Percentiles rank a stretch among this genome's conserved stretches.
These are phyloP conservation scores for Talpa occidentalis DNA, from an alignment of 2,113 vertebrate species.

Conservation along the genomic window DNA sequence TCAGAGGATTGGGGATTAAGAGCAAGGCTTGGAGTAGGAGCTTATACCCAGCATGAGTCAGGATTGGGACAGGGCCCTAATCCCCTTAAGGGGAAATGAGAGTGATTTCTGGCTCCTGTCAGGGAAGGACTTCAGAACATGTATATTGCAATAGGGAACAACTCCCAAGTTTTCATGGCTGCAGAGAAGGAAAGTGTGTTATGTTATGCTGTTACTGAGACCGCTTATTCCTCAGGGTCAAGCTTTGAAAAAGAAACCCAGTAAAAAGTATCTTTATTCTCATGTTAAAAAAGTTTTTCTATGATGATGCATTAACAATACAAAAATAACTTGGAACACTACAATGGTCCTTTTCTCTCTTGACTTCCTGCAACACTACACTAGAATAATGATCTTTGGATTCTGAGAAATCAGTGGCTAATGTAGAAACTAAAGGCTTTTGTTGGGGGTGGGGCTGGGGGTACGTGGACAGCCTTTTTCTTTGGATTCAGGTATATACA, in stretches of 20 bases:
- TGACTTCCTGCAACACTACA: constrained; percentile 75
- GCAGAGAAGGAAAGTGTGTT: background rate
- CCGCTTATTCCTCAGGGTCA: constrained; percentile 48
- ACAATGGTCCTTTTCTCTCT: constrained; percentile 76
- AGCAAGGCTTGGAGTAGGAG: background rate
- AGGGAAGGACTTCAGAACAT: background rate
- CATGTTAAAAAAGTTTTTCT: constrained; percentile 81
- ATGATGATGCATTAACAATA: constrained; percentile 81
- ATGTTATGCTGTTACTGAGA: constrained; percentile 51
- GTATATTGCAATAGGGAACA: background rate
- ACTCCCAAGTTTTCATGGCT: background rate
- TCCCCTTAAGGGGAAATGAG: background rate
- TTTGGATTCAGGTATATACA: constrained; percentile 69
- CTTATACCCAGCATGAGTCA: background rate
- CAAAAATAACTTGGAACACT: constrained; percentile 87
- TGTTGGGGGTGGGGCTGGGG: background rate
- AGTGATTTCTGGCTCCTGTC: background rate
- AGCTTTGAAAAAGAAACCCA: constrained; percentile 76
- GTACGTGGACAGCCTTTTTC: constrained; percentile 41
- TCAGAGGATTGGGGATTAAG: background rate
- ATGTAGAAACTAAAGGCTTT: constrained; percentile 72
- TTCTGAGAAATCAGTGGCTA: constrained; percentile 73
- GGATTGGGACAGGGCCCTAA: background rate
- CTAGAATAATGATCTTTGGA: constrained; percentile 79
- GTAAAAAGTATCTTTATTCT: constrained; percentile 82